Evolutionary conservation across 2,113 vertebrate genomes (phyloP).

Genomic region (Nesoenas mayeri): DNA sequence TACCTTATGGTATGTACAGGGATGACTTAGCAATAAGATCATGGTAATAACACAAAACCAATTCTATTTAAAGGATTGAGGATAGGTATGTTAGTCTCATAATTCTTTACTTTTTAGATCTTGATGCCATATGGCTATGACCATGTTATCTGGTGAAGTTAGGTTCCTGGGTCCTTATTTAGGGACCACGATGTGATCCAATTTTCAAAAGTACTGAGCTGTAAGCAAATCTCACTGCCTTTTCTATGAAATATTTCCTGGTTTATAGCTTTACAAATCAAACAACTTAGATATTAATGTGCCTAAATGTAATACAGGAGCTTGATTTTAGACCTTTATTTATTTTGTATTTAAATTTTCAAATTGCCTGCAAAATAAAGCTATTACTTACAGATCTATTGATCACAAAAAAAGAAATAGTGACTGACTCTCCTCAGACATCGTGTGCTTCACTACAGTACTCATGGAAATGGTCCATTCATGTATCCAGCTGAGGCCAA

Average conservation of each 20-base stretch:
- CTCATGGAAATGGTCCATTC: neutral
- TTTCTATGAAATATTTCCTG: neutral
- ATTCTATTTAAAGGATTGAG: neutral
- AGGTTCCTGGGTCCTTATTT: neutral
- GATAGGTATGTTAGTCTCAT: neutral
- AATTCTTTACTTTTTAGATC: neutral
- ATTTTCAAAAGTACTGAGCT: neutral
- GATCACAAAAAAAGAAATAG: neutral
- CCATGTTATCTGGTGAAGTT: neutral
- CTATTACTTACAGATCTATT: neutral
- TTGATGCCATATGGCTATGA: neutral
- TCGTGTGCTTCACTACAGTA: neutral
- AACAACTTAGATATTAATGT: neutral
- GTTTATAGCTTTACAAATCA: neutral
- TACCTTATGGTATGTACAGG: neutral
- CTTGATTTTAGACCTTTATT: neutral
- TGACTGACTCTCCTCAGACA: neutral
- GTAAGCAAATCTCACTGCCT: neutral
- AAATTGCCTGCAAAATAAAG: neutral
- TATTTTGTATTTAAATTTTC: neutral
- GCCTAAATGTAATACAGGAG: neutral
- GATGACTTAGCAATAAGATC: neutral
- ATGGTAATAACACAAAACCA: neutral
- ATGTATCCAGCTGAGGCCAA: neutral
- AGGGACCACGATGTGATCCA: neutral